Base-by-base conservation (phyloP, 2,797 vertebrate species). In the Helostoma temminkii region DNA sequence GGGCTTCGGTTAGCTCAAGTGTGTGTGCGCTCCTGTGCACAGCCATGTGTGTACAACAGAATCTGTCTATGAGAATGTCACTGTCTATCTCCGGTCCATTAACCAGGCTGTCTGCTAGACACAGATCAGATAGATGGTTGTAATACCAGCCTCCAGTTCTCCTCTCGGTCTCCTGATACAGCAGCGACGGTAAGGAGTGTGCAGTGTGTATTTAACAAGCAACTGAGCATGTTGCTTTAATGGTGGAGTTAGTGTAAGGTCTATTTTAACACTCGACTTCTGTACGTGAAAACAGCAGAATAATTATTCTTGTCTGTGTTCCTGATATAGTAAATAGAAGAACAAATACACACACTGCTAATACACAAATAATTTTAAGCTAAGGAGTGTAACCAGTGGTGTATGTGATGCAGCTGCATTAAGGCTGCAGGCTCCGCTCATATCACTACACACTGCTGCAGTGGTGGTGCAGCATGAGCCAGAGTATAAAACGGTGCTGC, bases 51-150 rank as follows among this genome's bases (percentile, higher is more conserved):
- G 63, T 82, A 70, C 62, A 67, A 57, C 62, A 66, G 74, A 67
- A 76, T 86, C 81, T 67, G 82, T 87, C 81, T 76, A 79, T 39
- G 77, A 78, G 80, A 81, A 73, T 78, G 84, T 92, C 87, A 74
- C 86, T 84, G 87, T 90, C 89, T 90, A 88, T 91, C 89, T 91
- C 86, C 74, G 84, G 72, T 87, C 81, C 88, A 89, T 92, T 92
- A 92, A 91, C 88, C 74, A 65, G 84, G 83, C 84, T 85, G 85
- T 91, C 84, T 82, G 76, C 84, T 83, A 83, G 87, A 90, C 90
- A 86, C 84, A 78, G 86, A 90, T 90, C 81, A 80, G 84, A 90
- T 89, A 80, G 85, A 86, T 76, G 84, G 82, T 76, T 69, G 77
- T 76, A 85, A 90, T 83, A 80, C 75, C 71, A 78, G 81, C 85